Conservation (phyloP, 2,888 invertebrate species). For the Meghimatium bilineatum region DNA sequence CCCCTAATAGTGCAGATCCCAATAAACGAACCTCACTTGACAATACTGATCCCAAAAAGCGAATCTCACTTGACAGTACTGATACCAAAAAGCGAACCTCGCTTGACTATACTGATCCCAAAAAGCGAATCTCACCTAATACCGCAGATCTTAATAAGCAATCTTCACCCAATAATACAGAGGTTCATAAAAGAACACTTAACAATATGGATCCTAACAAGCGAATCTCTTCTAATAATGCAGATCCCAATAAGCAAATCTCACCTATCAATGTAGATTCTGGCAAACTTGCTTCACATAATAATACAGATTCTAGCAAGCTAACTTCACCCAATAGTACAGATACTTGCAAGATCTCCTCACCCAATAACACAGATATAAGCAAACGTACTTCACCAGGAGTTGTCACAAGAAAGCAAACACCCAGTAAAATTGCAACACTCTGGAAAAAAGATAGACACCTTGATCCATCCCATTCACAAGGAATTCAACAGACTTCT, state of each 20-base stretch:
- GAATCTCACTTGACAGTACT: too few species aligned
- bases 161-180: not conserved
- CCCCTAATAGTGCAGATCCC: not conserved
- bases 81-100: not conserved
- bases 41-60: conserved; percentile 4
- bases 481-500: conserved; percentile 37
- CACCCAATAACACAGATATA: not conserved
- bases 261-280: not conserved
- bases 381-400: conserved; percentile 23
- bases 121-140: not conserved
- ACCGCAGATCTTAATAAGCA: not conserved
- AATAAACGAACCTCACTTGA: not conserved
- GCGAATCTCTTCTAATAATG: not conserved
- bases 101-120: too few species aligned
- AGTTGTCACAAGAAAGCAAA: conserved; percentile 29
- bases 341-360: not conserved
- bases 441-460: conserved; percentile 85
- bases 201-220: not conserved
- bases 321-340: not conserved
- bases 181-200: not conserved
- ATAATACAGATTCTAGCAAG: not conserved
- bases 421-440: conserved; percentile 86
- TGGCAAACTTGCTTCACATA: not conserved
- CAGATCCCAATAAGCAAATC: not conserved
- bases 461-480: conserved; percentile 45